These are phyloP conservation scores for Autographa pulchrina DNA, from an alignment of 2,888 invertebrate genomes.

Conservation along the genomic window DNA sequence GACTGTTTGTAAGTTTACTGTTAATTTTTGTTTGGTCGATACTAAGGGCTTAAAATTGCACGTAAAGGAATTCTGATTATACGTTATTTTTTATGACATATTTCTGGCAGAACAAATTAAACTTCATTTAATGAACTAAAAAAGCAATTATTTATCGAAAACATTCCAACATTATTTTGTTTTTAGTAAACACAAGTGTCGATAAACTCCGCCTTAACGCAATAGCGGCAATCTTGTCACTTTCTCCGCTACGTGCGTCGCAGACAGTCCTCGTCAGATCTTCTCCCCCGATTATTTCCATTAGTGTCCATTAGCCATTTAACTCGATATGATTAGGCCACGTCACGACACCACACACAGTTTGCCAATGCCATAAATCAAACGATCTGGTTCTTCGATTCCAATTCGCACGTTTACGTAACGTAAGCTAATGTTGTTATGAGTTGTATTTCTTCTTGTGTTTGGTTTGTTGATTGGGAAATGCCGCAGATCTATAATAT, in stretches of 20 bases:
- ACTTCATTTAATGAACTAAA: too few relatives aligned
- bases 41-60: too few relatives aligned
- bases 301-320: constrained; percentile 88
- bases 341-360: constrained; percentile 78
- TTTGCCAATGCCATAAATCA: constrained; percentile 84
- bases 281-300: constrained; percentile 85
- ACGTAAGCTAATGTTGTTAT: constrained; percentile 61
- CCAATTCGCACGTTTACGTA: constrained; percentile 73
- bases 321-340: constrained; percentile 86
- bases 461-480: constrained; percentile 42
- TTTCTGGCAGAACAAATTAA: too few relatives aligned
- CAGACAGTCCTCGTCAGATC: constrained; percentile 82
- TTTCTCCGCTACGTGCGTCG: constrained; percentile 75
- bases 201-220: constrained; percentile 71
- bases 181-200: constrained; percentile 8
- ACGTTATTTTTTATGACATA: too few relatives aligned
- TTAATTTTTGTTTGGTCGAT: too few relatives aligned
- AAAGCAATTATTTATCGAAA: too few relatives aligned
- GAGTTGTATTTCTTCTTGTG: constrained; percentile 59
- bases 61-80: too few relatives aligned
- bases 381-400: constrained; percentile 68
- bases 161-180: too few relatives aligned
- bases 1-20: too few relatives aligned
- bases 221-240: constrained; percentile 77
- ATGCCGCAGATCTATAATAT: constrained; percentile 35